Evolutionary conservation across 2,888 invertebrate genomes (phyloP), one percentile per base, ranked within the genome.

Genomic region (Dolichomitus sp.): DNA sequence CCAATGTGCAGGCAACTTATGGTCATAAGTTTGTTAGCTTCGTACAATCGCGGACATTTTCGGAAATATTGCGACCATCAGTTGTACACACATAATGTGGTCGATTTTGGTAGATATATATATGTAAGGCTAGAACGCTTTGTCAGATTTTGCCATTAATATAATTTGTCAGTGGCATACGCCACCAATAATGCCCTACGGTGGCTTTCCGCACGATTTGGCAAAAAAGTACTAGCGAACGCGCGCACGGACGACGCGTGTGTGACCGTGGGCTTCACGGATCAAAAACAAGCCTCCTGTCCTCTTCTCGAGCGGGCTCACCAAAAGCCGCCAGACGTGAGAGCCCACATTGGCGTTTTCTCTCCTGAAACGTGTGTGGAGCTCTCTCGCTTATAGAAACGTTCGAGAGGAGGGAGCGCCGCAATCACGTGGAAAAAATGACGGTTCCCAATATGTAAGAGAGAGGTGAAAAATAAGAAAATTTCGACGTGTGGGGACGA

Each of bases 91-190:
- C 19, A 3, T 40, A 30, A 66, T 66, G 66, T 59, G 50, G 40
- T 50, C 59, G 23, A 48, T 73, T 19, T 5, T 4, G 37, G 40
- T 17, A 17, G 45, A 61, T 45, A 48, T 61, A 17, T 30, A 50
- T 45, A 48, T 59, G 42, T 27, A 42, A 72, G 59, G 23, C 27
- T 11, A 30, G 30, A 80, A 80, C 65, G 80, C 80, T 83, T 80
- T 80, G 83, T 80, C 83, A 83, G 77, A 81, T 81, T 79, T 83
- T 84, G 89, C 88, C 91, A 91, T 93, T 92, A 91, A 91, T 93
- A 91, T 90, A 90, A 93, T 93, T 93, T 92, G 93, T 93, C 93
- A 92, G 89, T 85, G 87, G 88, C 93, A 92, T 90, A 88, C 89
- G 93, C 84, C 86, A 88, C 85, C 87, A 88, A 87, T 86, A 85